Evolutionary conservation across 2,797 vertebrate genomes (phyloP), one percentile per base, ranked within the genome.

Genomic region (Eidolon dupreanum): DNA sequence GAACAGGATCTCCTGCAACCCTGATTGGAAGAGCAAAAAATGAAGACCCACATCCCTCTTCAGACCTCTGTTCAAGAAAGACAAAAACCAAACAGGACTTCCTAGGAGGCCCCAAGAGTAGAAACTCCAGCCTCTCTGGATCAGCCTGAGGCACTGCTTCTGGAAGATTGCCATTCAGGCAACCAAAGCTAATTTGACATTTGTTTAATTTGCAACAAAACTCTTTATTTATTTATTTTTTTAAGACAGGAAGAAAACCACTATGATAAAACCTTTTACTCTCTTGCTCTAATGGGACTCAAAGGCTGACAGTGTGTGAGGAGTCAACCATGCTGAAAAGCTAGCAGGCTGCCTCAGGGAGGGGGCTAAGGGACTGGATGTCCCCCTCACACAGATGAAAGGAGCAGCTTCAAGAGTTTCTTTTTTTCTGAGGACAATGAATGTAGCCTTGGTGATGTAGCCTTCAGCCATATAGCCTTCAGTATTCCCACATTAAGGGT

Each of bases 151-250:
- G 92, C 49, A 8, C 49, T 65, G 63, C 33, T 73, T 97, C 92
- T 86, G 70, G 63, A 91, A 94, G 36, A 53, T 38, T 77, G 78
- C 75, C 92, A 66, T n/a, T 55, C 71, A 66, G 51, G 31, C 87
- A 85, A 81, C 43, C 26, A 82, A 78, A 82, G 63, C 43, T 75
- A 77, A 90, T 53, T 5, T 90, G 86, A 90, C 93, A 88, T 96
- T 88, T 94, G 90, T 92, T 95, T 97, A 95, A 95, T 95, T 86
- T 93, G 78, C 65, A 90, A 74, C 24, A 61, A 93, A 90, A 59
- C 36, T 6, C 55, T 51, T 46, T 49, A 31, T 11, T 1, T 8
- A 24, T 65, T 43, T 74, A 51, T 20, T 74, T 65, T 92, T 96
- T 88, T 63, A 94, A 84, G 57, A 66, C 3, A 55, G 8, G 24